A percentile compares a stretch with the other conserved stretches of the same genome.
Evolutionary conservation across 1,140 invertebrate species (phyloP).

Genomic region (Saccostrea glomerata): DNA sequence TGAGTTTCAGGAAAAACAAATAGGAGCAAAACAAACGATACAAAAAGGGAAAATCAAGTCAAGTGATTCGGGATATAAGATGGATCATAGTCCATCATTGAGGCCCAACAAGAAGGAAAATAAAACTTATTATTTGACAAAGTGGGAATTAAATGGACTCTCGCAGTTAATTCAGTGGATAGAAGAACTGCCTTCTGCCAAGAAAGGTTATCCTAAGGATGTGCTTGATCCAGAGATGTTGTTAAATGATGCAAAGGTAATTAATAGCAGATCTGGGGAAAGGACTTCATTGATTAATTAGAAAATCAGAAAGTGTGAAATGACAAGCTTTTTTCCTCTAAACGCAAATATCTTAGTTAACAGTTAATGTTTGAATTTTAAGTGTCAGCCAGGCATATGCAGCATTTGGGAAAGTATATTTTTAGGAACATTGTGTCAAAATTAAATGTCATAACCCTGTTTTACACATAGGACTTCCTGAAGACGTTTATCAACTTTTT

Average conservation of each 20-base stretch:
- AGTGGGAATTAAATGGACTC: conserved; percentile 89
- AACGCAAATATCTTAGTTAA: no score
- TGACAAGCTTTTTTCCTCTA: no score
- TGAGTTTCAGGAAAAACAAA: conserved; percentile 10
- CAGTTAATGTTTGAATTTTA: no score
- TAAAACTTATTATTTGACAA: conserved; percentile 77
- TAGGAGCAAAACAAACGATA: background rate
- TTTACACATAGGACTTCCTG: no score
- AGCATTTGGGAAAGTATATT: no score
- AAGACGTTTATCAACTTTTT: background rate
- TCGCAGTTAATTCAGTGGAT: conserved; percentile 92
- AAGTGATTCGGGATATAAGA: conserved; percentile 37
- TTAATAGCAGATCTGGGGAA: no score
- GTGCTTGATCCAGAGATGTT: conserved; percentile 93
- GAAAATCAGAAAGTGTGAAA: no score
- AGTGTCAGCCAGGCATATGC: no score
- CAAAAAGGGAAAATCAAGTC: conserved; percentile 47
- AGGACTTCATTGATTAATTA: no score
- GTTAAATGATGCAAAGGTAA: conserved; percentile 88
- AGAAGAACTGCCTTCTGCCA: conserved; percentile 87
- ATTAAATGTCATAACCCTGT: no score
- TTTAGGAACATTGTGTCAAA: no score
- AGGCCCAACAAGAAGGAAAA: conserved; percentile 46
- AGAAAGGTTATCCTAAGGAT: conserved; percentile 95
- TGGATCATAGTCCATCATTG: background rate